phyloP scores from a whole-genome alignment of 2,888 invertebrate species.

The Nemotelus pantherinus region DNA sequence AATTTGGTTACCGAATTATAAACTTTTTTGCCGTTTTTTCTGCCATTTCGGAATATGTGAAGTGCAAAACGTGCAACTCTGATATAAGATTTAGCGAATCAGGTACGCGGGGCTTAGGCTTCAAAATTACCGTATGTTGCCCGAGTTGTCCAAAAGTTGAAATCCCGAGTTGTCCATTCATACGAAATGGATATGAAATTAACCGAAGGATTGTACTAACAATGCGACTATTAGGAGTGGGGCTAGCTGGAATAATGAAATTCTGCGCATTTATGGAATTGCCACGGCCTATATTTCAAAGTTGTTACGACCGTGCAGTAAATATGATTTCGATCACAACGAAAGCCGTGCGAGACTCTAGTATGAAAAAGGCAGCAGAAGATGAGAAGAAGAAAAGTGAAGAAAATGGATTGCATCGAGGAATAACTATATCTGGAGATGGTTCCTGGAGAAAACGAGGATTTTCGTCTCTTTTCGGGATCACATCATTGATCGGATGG shows the following conservation, averaged over 20 bases:
- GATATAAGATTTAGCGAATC: constrained; percentile 7
- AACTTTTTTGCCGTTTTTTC: constrained; percentile 4
- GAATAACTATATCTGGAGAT: neutral
- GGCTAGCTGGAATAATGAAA: constrained; percentile 18
- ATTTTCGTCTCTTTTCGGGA: neutral
- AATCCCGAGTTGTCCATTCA: constrained; percentile 19
- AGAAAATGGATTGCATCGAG: neutral
- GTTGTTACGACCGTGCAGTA: constrained; percentile 1
- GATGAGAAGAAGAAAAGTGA: neutral
- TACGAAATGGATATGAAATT: constrained; percentile 9
- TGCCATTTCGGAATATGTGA: constrained; percentile 5
- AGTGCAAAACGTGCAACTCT: no score
- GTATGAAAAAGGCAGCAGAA: neutral
- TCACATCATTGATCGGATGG: neutral
- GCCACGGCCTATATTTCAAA: no score
- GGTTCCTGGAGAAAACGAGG: neutral
- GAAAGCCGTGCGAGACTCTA: neutral
- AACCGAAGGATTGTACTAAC: constrained; percentile 13
- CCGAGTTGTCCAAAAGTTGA: constrained; percentile 13
- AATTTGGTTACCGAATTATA: constrained; percentile 19
- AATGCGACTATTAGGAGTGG: no score
- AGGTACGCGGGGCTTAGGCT: neutral
- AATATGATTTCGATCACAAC: neutral
- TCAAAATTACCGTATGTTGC: constrained; percentile 13
- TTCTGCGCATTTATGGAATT: no score